Evolutionary conservation across 2,888 invertebrate species (phyloP).

Genomic region (Creontiades dilutus): DNA sequence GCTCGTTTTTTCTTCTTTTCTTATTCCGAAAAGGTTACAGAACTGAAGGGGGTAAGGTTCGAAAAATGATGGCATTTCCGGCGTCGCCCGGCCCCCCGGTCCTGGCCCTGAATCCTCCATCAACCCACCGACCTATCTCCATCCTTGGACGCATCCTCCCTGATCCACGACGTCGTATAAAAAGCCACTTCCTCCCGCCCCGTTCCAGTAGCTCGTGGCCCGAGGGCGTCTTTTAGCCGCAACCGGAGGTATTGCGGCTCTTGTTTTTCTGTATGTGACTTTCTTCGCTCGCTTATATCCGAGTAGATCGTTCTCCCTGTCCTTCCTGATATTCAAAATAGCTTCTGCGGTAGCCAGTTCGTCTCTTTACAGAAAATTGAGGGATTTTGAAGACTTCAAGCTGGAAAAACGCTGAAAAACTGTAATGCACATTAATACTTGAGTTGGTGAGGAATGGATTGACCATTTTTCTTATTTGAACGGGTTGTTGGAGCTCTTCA

Average conservation of each 20-base stretch:
- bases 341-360: background rate
- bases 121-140: background rate
- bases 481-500: too few species aligned
- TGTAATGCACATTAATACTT: too few species aligned
- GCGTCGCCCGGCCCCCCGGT: background rate
- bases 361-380: background rate
- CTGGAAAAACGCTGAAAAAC: too few species aligned
- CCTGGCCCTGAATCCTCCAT: background rate
- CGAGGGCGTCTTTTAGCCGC: slow-evolving; percentile 39
- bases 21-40: slow-evolving; percentile 23
- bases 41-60: slow-evolving; percentile 8
- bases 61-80: slow-evolving; percentile 46
- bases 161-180: slow-evolving; percentile 25
- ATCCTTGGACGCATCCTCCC: background rate
- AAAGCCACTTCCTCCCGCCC: slow-evolving; percentile 38
- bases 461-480: too few species aligned
- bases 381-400: too few species aligned
- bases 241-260: slow-evolving; percentile 48
- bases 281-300: slow-evolving; percentile 5
- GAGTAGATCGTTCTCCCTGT: background rate
- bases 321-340: background rate
- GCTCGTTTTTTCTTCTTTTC: background rate
- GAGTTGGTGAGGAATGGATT: too few species aligned
- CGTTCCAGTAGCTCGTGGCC: slow-evolving; percentile 27
- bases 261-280: slow-evolving; percentile 42